Evolutionary conservation across 2,888 invertebrate genomes (phyloP).

Genomic region (Drosophila merina): DNA sequence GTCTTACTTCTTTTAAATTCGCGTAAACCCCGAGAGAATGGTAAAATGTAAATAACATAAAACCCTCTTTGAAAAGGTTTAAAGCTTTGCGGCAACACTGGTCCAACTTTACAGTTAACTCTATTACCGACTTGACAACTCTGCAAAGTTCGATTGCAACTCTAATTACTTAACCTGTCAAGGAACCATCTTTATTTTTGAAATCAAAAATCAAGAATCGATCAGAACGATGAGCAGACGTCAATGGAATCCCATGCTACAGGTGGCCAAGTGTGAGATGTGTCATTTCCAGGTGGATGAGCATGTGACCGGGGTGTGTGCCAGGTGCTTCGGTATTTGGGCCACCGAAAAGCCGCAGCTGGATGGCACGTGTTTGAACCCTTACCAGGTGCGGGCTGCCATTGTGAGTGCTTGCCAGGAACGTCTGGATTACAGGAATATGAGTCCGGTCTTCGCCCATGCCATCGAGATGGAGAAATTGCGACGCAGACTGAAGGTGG

Average conservation of each 20-base stretch:
- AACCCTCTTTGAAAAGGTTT: not conserved
- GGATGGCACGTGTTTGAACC: slow-evolving; percentile 11
- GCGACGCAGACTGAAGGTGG: slow-evolving; percentile 18
- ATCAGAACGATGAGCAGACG: not conserved
- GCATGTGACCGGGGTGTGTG: slow-evolving; percentile 46
- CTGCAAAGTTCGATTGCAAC: not conserved
- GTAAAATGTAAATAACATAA: not conserved
- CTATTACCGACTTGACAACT: not conserved
- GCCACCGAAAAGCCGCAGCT: not conserved
- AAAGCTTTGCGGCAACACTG: not conserved
- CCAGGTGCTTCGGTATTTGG: slow-evolving; percentile 52
- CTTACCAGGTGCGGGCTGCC: slow-evolving; percentile 39
- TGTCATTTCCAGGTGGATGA: slow-evolving; percentile 43
- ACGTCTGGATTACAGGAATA: not conserved
- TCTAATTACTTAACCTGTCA: not conserved
- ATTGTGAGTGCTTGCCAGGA: slow-evolving; percentile 29
- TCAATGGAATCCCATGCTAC: slow-evolving; percentile 27
- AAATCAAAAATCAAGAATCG: too few species aligned
- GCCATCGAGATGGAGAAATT: slow-evolving; percentile 20
- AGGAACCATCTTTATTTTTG: not conserved
- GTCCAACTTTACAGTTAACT: not conserved
- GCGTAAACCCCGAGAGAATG: not conserved
- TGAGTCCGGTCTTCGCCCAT: slow-evolving; percentile 39
- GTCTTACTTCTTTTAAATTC: too few species aligned
- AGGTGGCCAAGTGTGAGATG: slow-evolving; percentile 50